Evolutionary conservation across 1,140 invertebrate species (phyloP), one percentile per base, ranked within the genome.

Genomic region (Palaemon carinicauda): DNA sequence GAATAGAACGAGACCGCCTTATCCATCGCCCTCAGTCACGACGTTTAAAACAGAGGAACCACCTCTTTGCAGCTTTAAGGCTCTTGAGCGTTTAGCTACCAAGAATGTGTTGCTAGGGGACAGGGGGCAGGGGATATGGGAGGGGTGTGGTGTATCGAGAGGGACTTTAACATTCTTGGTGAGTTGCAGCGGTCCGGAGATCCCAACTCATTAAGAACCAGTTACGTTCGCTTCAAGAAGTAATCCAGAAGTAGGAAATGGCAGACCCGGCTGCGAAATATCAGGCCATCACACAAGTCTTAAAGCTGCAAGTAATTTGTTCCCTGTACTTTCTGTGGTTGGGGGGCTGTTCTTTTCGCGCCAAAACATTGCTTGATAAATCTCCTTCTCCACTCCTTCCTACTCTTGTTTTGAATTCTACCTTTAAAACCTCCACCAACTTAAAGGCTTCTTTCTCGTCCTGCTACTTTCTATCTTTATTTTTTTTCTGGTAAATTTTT

Each of bases 191-290:
- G n/a, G n/a, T 33, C 33, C 60, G 60, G 56, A 41, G 71, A 50
- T 27, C 52, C 27, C 33, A 71, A 81, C 80, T 81, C 80, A 81
- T 81, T 81, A 71, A 71, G 80, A 80, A 81, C 80, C 65, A 19
- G 56, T 81, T 81, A 81, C 56, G 41, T 15, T 69, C 80, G 80
- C 80, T 69, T 51, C 60, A 81, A 71, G 60, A 81, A 71, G 33
- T 81, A 81, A 81, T 81, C 56, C 80, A 24, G 80, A 81, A 71
- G 60, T 81, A 41, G 53, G 41, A 41, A 51, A 51, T 81, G 73
- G 80, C 24, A 24, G 41, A 81, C 10, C 19, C 29, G 71, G 53
- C 79, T 29, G 54, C 79, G 56, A 80, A 69, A 69, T 80, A 80
- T 80, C 31, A 29, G 54, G 33, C 69, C 27, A 41, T 21, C 33